A percentile compares a stretch with the other conserved stretches of the same genome.
phyloP scores from a whole-genome alignment of 2,113 vertebrate genomes.

The Jacana jacana region DNA sequence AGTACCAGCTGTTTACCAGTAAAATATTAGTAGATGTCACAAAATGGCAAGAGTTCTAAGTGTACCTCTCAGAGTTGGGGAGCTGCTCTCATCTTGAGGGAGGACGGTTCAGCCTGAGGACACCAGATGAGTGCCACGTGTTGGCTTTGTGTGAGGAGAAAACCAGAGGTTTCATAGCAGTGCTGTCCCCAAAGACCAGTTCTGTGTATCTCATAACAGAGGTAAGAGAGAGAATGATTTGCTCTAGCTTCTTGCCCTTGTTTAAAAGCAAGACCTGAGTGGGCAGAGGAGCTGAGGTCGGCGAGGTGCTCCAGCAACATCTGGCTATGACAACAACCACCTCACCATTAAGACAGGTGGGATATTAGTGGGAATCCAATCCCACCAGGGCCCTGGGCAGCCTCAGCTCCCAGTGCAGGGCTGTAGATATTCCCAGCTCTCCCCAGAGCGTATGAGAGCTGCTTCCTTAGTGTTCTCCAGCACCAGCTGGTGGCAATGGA shows the following conservation, averaged over 20 bases:
- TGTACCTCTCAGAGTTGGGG: not conserved
- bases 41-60: too few species aligned
- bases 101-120: not conserved
- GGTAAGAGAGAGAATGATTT: not conserved
- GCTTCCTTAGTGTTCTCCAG: not conserved
- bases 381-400: not conserved
- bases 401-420: not conserved
- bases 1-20: not conserved
- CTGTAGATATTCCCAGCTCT: not conserved
- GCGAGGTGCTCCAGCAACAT: not conserved
- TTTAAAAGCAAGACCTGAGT: not conserved
- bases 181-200: not conserved
- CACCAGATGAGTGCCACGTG: not conserved
- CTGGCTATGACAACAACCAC: not conserved
- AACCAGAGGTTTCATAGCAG: not conserved
- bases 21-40: not conserved
- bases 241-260: not conserved
- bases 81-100: not conserved
- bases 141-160: not conserved
- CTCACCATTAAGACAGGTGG: not conserved
- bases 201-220: not conserved
- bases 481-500: rapidly evolving
- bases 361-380: rapidly evolving
- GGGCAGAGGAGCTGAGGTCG: not conserved
- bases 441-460: not conserved